Conservation (phyloP, 2,113 vertebrate genomes). For the Poeciliopsis prolifica region DNA sequence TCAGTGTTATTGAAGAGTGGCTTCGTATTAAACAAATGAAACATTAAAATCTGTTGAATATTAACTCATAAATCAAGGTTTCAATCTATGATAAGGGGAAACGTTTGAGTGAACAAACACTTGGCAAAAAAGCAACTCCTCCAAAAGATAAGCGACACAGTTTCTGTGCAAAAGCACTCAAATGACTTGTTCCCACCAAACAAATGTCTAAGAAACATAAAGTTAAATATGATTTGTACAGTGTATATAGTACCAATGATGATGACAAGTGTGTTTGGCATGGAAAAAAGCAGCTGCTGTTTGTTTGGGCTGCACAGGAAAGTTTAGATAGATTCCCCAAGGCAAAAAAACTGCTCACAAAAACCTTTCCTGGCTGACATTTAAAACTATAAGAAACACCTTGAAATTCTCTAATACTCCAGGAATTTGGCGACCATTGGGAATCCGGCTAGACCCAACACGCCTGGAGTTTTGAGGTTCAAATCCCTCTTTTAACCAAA, state of each 20-base stretch:
- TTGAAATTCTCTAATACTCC: constrained; percentile 4
- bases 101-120: not conserved
- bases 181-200: not conserved
- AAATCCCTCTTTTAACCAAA: constrained; percentile 25
- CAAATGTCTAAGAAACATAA: not conserved
- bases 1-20: not conserved
- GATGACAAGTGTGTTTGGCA: not conserved
- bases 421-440: constrained; percentile 13
- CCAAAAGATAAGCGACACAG: not conserved
- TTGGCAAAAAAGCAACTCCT: not conserved
- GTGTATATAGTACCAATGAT: not conserved
- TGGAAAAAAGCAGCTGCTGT: not conserved
- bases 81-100: not conserved
- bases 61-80: not conserved
- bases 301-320: not conserved
- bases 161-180: not conserved
- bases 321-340: not conserved
- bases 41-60: no score
- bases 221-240: not conserved
- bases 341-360: not conserved
- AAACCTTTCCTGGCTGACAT: not conserved
- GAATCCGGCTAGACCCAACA: constrained; percentile 2
- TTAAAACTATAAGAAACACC: constrained; percentile 10
- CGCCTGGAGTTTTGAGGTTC: constrained; percentile 21
- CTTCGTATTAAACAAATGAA: no score